A percentile compares a stretch with the other conserved stretches of the same genome.
Evolutionary conservation across 2,113 vertebrate species (phyloP).

Genomic region (Melanocharis versteri): DNA sequence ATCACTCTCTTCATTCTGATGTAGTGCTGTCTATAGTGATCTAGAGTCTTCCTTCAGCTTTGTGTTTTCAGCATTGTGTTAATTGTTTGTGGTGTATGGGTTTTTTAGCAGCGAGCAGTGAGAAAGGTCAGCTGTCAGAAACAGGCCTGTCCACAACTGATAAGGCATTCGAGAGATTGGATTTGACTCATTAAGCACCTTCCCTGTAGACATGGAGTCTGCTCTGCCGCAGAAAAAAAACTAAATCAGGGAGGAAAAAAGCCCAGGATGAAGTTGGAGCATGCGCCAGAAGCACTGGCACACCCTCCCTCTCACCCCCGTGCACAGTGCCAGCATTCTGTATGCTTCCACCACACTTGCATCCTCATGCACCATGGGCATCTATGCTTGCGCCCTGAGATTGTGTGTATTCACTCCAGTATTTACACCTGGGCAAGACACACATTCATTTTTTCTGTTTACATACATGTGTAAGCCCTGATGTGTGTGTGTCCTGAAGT

Average conservation of each 20-base stretch:
- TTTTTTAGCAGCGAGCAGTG: neutral
- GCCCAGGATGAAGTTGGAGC: neutral
- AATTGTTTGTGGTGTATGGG: slow-evolving; percentile 59
- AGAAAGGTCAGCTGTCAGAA: slow-evolving; percentile 72
- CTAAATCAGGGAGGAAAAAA: neutral
- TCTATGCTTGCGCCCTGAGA: neutral
- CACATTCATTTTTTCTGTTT: neutral
- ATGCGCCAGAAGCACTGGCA: neutral
- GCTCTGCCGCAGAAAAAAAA: neutral
- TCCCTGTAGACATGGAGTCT: slow-evolving; percentile 42
- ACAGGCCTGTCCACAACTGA: slow-evolving; percentile 59
- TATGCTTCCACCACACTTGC: fast-evolving
- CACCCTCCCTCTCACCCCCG: fast-evolving
- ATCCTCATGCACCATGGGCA: fast-evolving
- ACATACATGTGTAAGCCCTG: fast-evolving
- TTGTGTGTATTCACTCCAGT: neutral
- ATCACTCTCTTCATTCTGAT: neutral
- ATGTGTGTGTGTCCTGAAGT: fast-evolving
- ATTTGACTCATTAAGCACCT: slow-evolving; percentile 57
- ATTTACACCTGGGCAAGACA: neutral
- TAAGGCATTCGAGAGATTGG: slow-evolving; percentile 65
- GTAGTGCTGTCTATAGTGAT: neutral
- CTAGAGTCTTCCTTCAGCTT: neutral
- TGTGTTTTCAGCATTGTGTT: slow-evolving; percentile 32
- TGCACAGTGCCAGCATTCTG: fast-evolving